Evolutionary conservation across 2,888 invertebrate species (phyloP), one percentile per base, ranked within the genome.

Genomic region (Ectemnius continuus): DNA sequence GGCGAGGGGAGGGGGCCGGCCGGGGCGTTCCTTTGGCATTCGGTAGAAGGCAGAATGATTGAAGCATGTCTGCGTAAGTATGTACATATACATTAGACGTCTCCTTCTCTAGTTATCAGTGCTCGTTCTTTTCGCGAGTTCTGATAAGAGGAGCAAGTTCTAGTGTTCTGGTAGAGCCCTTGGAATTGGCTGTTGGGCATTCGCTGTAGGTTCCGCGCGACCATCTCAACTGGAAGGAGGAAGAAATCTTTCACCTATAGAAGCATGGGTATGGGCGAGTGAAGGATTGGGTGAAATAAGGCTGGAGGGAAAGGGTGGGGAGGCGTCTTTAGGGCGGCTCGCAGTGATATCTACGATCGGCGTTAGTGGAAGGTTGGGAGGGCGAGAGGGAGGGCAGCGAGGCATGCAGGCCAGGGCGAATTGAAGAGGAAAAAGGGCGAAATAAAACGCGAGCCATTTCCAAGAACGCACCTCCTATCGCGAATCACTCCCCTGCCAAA

Each of bases 301-400:
- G 28, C 45, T 8, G 11, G 64, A 63, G 14, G 28, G 52, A 4
- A 58, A 65, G 8, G 26, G 59, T n/a, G 62, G 48, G 62, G 48
- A 70, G 63, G 61, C 73, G 71, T 78, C 78, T 79, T 73, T 73
- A 73, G 82, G 83, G 82, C 84, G 82, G 83, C 82, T 81, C 81
- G 84, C 71, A 68, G 66, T 45, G 78, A 67, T 87, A 87, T 88
- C 88, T 88, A 64, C 79, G 80, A 88, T 88, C 88, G 81, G 67
- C 78, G 65, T 71, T 69, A 67, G 57, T 58, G 63, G 76, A 79
- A 76, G 78, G 74, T 36, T 36, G 11, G 2, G 23, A 23, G 23
- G 23, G 23, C 23, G 23, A 23, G 23, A 23, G 23, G 3, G 23
- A 23, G 76, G 73, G 61, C 70, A 74, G 61, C 70, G 79, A 47